Base-by-base conservation (phyloP, 2,797 vertebrate genomes). In the Cyclopterus lumpus region DNA sequence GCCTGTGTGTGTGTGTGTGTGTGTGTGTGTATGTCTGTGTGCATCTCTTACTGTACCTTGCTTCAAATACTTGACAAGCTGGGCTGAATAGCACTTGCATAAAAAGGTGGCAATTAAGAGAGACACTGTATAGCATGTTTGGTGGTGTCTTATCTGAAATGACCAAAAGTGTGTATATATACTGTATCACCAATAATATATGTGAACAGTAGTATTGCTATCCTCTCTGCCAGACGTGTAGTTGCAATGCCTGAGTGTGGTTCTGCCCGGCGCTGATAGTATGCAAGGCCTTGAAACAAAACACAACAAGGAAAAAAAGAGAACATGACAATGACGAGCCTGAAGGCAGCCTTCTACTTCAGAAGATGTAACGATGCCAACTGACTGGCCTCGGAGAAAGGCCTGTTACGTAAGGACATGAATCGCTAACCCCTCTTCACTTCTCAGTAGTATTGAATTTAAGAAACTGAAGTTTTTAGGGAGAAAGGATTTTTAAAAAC, bases 41-140 rank as follows among this genome's bases (percentile, higher is more conserved):
- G 82, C 81, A 84, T 85, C 87, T 89, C 75, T 78, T 89, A 82
- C 88, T 90, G 84, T 90, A 83, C 79, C 77, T 86, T 86, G 88
- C 90, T 93, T 91, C 84, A 84, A 86, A 92, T 89, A 93, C 88
- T 93, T 92, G 92, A 93, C 80, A 79, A 91, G 82, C 81, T 89
- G 79, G 84, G 83, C 89, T 86, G 79, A 90, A 88, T 82, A 88
- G 90, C 88, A 91, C 86, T 91, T 92, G 85, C 82, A 88, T 88
- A 86, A 76, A n/a, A 84, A 82, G 74, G 82, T 83, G 80, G 77
- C 84, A 83, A 83, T 86, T 73, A 86, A 86, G 89, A 85, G 79
- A 83, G 87, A 89, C 81, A 77, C 83, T 86, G 86, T 86, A 91
- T 83, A 90, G 91, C 92, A 93, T 93, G 92, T 91, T 89, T 77